phyloP scores from a whole-genome alignment of 1,140 invertebrate genomes.

The Metaphire vulgaris region DNA sequence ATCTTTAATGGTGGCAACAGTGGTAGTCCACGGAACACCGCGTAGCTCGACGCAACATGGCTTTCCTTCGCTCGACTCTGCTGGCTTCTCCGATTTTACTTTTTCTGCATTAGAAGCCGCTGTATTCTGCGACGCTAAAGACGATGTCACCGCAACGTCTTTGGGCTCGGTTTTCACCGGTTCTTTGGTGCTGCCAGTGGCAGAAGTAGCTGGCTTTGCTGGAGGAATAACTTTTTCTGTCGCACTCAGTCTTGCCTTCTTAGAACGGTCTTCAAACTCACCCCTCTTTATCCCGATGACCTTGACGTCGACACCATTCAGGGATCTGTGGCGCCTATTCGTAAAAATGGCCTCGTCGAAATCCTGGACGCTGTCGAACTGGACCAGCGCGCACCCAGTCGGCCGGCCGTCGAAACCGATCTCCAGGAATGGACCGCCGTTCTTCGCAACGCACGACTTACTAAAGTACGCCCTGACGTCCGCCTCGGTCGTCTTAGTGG shows the following conservation, averaged over 20 bases:
- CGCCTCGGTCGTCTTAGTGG: conserved; percentile 23
- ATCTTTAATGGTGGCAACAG: conserved; percentile 68
- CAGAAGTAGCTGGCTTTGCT: too few relatives aligned
- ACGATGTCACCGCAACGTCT: neutral
- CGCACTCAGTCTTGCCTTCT: neutral
- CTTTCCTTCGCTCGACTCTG: conserved; percentile 13
- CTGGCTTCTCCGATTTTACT: neutral
- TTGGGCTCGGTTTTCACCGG: neutral
- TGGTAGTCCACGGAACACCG: conserved; percentile 66
- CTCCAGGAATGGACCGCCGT: conserved; percentile 60
- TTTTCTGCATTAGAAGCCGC: conserved; percentile 6
- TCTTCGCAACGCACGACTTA: conserved; percentile 32
- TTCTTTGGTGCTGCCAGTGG: too few relatives aligned
- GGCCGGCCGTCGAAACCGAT: conserved; percentile 56
- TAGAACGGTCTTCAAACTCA: neutral
- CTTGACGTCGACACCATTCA: neutral
- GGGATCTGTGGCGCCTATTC: neutral
- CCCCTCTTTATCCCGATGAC: conserved; percentile 10
- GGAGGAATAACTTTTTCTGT: too few relatives aligned
- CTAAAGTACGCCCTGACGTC: conserved; percentile 37
- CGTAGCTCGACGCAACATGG: conserved; percentile 64
- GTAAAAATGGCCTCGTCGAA: conserved; percentile 32
- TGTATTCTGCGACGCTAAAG: neutral
- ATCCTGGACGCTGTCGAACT: conserved; percentile 65
- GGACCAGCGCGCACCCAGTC: conserved; percentile 62